Evolutionary conservation across 2,113 vertebrate genomes (phyloP).

Genomic region (Calidris pugnax): DNA sequence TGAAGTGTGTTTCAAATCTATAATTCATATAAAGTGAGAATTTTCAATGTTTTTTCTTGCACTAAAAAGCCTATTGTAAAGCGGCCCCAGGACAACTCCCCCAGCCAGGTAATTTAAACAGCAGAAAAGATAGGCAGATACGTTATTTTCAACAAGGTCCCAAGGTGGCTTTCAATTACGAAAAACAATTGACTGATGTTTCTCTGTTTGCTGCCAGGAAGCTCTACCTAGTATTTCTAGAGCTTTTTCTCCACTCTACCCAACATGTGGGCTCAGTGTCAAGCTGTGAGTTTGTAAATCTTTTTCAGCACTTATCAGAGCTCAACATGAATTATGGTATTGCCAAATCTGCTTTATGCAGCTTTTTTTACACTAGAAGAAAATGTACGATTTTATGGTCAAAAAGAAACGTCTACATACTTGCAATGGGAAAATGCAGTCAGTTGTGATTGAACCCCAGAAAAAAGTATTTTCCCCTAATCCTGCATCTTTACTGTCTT

Average conservation of each 20-base stretch:
- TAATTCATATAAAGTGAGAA: slow-evolving; percentile 50
- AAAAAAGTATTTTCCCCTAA: not conserved
- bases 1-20: slow-evolving; percentile 39
- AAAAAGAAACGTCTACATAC: slow-evolving; percentile 37
- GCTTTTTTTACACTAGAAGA: slow-evolving; percentile 45
- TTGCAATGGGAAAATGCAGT: slow-evolving; percentile 48
- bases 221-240: slow-evolving; percentile 69
- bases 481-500: not conserved
- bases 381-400: slow-evolving; percentile 61
- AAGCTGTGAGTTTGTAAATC: slow-evolving; percentile 78
- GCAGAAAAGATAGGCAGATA: slow-evolving; percentile 57
- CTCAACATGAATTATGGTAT: slow-evolving; percentile 73
- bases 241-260: slow-evolving; percentile 68
- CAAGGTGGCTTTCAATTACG: slow-evolving; percentile 72
- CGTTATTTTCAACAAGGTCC: slow-evolving; percentile 58
- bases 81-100: slow-evolving; percentile 36
- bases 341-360: slow-evolving; percentile 64
- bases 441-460: slow-evolving; percentile 5
- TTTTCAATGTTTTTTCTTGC: slow-evolving; percentile 9
- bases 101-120: slow-evolving; percentile 63
- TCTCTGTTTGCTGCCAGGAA: slow-evolving; percentile 65
- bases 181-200: slow-evolving; percentile 74
- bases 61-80: slow-evolving; percentile 15
- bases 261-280: slow-evolving; percentile 69
- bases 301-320: slow-evolving; percentile 74